Evolutionary conservation across 2,113 vertebrate genomes (phyloP), one percentile per base, ranked within the genome.

Genomic region (Chauna torquata): DNA sequence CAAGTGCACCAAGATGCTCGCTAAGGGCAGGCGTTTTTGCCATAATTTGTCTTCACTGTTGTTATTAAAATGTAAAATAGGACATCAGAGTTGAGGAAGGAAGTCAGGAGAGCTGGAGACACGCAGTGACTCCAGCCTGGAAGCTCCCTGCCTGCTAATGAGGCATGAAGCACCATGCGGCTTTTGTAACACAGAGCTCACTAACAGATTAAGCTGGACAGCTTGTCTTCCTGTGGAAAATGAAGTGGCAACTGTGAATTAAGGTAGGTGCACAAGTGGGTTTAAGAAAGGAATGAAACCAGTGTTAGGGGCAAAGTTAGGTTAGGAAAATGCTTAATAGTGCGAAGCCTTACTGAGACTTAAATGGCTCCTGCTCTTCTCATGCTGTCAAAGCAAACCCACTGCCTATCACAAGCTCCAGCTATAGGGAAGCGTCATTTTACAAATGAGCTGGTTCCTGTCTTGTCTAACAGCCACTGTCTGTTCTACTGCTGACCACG

Each of bases 71-170:
- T 85, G 28, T 15, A 85, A 94, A 42, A n/a, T 30, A 72, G 89
- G 54, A 58, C 32, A 91, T 65, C 8, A 11, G 80, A 82, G 82
- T 70, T 1, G 19, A 84, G 76, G 87, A 70, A 79, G 71, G 65
- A 87, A 80, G 81, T 72, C 70, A 69, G 91, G 92, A 96, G 90
- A 69, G n/a, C n/a, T 28, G 57, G 45, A 88, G 94, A 85, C 66
- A 5, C 10, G 75, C 72, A 42, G 94, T 0, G 28, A 85, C 84
- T 90, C 38, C 19, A 68, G 54, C 54, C 79, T 90, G 76, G 82
- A 69, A 96, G 93, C 81, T 95, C 94, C 86, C 84, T 91, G 78
- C 12, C 9, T 90, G 79, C 93, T 96, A 93, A 96, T 76, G 97
- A 97, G 96, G 89, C 44, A 58, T 94, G 94, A 88, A 96, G 83